phyloP scores from a whole-genome alignment of 2,888 invertebrate species.

The Villa cingulata region DNA sequence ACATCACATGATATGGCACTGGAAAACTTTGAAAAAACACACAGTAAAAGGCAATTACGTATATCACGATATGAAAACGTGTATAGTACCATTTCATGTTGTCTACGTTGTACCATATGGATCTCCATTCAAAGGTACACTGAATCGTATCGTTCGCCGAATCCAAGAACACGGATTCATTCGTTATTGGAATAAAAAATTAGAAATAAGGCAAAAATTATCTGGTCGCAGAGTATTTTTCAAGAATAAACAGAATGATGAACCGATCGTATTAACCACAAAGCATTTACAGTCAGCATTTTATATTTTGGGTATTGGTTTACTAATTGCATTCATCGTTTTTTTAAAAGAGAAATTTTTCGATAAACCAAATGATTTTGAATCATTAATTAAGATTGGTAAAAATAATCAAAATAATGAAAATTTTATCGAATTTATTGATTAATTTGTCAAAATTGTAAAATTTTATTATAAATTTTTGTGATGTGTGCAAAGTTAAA shows the following conservation, averaged over 20 bases:
- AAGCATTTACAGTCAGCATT: conserved; percentile 30
- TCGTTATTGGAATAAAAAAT: conserved; percentile 28
- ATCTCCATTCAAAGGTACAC: conserved; percentile 40
- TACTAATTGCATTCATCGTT: conserved; percentile 14
- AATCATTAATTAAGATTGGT: no score
- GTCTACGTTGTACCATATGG: conserved; percentile 45
- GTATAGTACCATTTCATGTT: conserved; percentile 43
- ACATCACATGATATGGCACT: conserved; percentile 31
- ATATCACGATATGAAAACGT: conserved; percentile 39
- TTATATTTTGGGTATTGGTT: conserved; percentile 24
- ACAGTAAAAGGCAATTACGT: conserved; percentile 34
- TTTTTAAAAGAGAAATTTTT: conserved; percentile 8
- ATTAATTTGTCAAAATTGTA: no score
- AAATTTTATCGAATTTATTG: no score
- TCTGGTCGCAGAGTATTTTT: not conserved
- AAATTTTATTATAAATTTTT: no score
- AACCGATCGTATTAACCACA: conserved; percentile 19
- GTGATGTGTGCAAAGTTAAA: no score
- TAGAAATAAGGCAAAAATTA: not conserved
- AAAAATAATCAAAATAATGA: no score
- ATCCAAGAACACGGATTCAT: conserved; percentile 41
- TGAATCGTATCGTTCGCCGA: conserved; percentile 37
- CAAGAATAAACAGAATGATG: not conserved
- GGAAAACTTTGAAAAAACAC: conserved; percentile 22
- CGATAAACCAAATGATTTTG: no score